Evolutionary conservation across 2,797 vertebrate species (phyloP), one percentile per base, ranked within the genome.

Genomic region (Taeniopygia guttata): DNA sequence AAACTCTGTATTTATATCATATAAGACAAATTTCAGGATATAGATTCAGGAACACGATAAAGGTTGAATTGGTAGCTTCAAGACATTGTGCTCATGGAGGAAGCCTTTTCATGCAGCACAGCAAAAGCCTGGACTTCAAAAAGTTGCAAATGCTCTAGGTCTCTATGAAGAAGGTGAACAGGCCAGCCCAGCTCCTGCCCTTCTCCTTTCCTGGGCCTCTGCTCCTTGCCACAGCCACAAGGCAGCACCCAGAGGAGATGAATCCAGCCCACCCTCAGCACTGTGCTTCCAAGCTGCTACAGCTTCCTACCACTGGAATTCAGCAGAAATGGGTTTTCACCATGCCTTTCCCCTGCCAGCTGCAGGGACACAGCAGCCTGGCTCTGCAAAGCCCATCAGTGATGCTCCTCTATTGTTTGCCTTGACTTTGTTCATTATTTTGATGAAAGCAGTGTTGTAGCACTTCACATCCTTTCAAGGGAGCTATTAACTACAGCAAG

Each of bases 161-260:
- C 13, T 43, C 2, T 29, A 8, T 30, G 58, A 68, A 84, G 51
- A 43, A 73, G 45, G 9, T 17, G 36, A 77, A 59, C 8, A 7
- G 16, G 10, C 10, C 32, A 73, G 22, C 11, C 20, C 63, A 70
- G 60, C 20, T 75, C 32, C 59, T 43, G 16, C 36, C 43, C 6
- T 17, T 52, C 56, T 56, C 36, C 29, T 79, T 42, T 60, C 18
- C 80, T 11, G 17, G 13, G 5, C 10, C 36, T 30, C 42, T 63
- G 58, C 32, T 30, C 46, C 17, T n/a, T 1, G 0, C 22, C 36
- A 11, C 25, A 58, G 40, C 0, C 0, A 72, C 55, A 62, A 30
- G 18, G 45, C 49, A 80, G 49, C 30, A 19, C 0, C 0, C 30
- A 13, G 20, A 56, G 38, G 32, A 86, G 18, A 11, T 3, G 7